phyloP scores from a whole-genome alignment of 2,113 vertebrate genomes.

The Megaleporinus macrocephalus region DNA sequence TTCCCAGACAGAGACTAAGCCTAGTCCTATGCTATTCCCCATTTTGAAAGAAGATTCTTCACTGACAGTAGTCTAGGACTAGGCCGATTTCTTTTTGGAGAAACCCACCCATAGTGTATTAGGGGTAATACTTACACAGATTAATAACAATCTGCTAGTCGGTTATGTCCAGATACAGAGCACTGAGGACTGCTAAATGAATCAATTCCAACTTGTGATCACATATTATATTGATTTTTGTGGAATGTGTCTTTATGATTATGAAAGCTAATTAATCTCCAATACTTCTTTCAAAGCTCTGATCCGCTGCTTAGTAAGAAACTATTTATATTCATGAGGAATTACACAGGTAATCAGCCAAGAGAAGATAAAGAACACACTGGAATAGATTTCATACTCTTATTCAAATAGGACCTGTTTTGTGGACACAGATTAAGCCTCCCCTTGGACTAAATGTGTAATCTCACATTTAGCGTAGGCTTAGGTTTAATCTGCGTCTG shows the following conservation, averaged over 20 bases:
- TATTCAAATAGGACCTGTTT: neutral
- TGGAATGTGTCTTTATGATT: neutral
- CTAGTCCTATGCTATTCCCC: too few species aligned
- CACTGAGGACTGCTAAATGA: too few species aligned
- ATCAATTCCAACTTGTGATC: neutral
- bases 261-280: neutral
- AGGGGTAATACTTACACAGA: neutral
- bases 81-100: too few species aligned
- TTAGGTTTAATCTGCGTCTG: neutral
- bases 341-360: neutral
- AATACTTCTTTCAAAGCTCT: neutral
- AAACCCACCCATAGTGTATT: too few species aligned
- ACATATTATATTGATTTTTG: neutral
- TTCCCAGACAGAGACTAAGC: too few species aligned
- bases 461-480: too few species aligned
- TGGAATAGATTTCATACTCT: conserved; percentile 10
- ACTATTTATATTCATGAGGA: neutral
- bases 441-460: too few species aligned
- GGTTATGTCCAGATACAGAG: neutral
- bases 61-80: too few species aligned
- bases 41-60: too few species aligned
- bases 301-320: neutral
- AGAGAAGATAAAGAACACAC: neutral
- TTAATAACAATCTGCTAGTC: neutral
- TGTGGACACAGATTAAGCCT: neutral